phyloP scores from a whole-genome alignment of 2,113 vertebrate genomes.

The Amia ocellicauda region DNA sequence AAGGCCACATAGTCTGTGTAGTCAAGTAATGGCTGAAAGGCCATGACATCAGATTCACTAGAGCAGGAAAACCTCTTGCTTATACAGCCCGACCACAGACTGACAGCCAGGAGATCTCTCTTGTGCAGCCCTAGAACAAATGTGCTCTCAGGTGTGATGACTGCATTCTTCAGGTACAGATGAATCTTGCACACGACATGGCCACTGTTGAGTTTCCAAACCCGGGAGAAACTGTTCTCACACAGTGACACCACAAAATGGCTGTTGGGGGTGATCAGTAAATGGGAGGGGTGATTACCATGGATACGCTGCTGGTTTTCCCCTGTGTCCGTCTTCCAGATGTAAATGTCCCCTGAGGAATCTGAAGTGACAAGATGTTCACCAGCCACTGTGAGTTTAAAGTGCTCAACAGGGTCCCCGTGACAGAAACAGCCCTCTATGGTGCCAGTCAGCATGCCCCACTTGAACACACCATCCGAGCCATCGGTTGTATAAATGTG shows the following conservation, averaged over 20 bases:
- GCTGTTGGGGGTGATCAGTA: conserved; percentile 60
- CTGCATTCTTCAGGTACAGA: conserved; percentile 46
- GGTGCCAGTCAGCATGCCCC: conserved; percentile 44
- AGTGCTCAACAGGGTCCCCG: conserved; percentile 46
- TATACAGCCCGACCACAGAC: conserved; percentile 66
- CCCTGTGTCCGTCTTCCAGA: conserved; percentile 61
- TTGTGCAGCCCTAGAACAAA: conserved; percentile 59
- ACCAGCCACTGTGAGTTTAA: conserved; percentile 49
- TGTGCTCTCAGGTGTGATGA: conserved; percentile 65
- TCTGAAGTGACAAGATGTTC: conserved; percentile 53
- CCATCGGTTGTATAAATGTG: conserved; percentile 65
- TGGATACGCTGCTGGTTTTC: conserved; percentile 56
- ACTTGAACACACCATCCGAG: conserved; percentile 59
- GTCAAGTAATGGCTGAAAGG: conserved; percentile 56
- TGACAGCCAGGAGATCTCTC: conserved; percentile 62
- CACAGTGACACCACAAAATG: conserved; percentile 62
- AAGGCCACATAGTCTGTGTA: conserved; percentile 65
- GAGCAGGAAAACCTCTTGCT: conserved; percentile 58
- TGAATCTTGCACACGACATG: conserved; percentile 58
- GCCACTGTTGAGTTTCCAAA: conserved; percentile 63
- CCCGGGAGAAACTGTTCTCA: conserved; percentile 47
- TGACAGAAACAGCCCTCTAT: conserved; percentile 54
- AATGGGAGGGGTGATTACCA: conserved; percentile 44
- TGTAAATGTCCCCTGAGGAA: conserved; percentile 56
- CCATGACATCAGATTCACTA: conserved; percentile 44